Conservation (phyloP, 1,140 invertebrate species). For the Drosophila ananassae region DNA sequence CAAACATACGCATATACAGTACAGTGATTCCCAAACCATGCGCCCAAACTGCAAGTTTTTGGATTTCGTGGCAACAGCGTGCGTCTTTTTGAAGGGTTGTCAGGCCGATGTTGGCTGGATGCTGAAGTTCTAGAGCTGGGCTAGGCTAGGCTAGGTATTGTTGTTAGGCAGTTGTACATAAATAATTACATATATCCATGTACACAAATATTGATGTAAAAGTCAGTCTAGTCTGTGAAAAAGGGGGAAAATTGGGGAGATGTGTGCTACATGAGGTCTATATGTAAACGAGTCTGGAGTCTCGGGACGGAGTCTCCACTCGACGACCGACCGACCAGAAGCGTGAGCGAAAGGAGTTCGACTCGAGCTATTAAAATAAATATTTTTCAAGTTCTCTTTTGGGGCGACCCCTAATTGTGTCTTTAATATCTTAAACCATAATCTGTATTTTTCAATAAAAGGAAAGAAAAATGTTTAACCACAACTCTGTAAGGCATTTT, state of each 20-base stretch:
- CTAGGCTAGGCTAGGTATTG: slow-evolving; percentile 10
- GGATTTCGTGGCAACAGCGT: slow-evolving; percentile 52
- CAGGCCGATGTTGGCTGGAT: slow-evolving; percentile 32
- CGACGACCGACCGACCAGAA: background rate
- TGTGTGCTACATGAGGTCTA: background rate
- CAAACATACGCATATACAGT: slow-evolving; percentile 37
- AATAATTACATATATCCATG: slow-evolving; percentile 27
- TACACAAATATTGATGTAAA: slow-evolving; percentile 43
- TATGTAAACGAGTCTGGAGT: slow-evolving; percentile 42
- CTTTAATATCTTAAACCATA: background rate
- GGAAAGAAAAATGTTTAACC: background rate
- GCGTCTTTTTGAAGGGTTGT: slow-evolving; percentile 49
- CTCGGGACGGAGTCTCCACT: slow-evolving; percentile 9
- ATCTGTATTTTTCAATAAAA: too few species aligned
- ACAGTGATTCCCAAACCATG: slow-evolving; percentile 14
- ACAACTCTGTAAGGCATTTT: background rate
- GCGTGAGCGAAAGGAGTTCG: slow-evolving; percentile 39
- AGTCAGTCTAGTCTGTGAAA: slow-evolving; percentile 31
- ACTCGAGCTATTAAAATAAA: slow-evolving; percentile 64
- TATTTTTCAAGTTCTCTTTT: slow-evolving; percentile 22
- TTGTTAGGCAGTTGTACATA: slow-evolving; percentile 50
- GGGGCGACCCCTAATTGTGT: slow-evolving; percentile 15
- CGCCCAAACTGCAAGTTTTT: slow-evolving; percentile 42
- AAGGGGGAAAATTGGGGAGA: background rate
- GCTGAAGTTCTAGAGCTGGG: slow-evolving; percentile 19